Percentiles rank a stretch among this genome's conserved stretches.
These are phyloP conservation scores for Anguilla japonica DNA, from an alignment of 2,113 vertebrate genomes.

Conservation along the genomic window DNA sequence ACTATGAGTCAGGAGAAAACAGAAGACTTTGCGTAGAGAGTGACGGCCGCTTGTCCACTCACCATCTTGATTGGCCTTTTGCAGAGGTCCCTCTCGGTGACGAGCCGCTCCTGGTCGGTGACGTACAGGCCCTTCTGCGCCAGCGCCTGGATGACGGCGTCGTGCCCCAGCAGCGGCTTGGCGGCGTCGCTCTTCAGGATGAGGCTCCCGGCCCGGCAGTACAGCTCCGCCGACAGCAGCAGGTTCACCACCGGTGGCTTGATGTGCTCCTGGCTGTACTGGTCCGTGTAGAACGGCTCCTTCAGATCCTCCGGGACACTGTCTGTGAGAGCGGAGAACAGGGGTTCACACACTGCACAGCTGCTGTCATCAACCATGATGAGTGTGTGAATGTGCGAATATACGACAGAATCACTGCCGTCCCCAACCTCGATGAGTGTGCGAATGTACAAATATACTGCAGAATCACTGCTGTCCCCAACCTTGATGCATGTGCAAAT, in stretches of 20 bases:
- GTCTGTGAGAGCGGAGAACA: constrained; percentile 66
- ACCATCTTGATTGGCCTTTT: constrained; percentile 95
- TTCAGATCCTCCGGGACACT: constrained; percentile 86
- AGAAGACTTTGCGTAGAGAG: neutral
- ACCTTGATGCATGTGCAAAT: too few relatives aligned
- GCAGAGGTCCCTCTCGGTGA: constrained; percentile 92
- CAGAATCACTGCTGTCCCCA: too few relatives aligned
- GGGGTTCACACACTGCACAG: neutral
- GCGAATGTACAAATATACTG: too few relatives aligned
- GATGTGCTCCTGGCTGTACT: constrained; percentile 96
- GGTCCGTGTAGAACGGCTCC: constrained; percentile 93
- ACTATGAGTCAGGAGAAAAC: neutral
- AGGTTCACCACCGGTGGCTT: constrained; percentile 91
- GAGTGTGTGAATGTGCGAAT: too few relatives aligned
- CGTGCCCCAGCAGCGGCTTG: constrained; percentile 92
- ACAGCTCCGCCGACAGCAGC: constrained; percentile 93
- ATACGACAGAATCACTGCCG: too few relatives aligned
- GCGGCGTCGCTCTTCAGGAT: constrained; percentile 96
- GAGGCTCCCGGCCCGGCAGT: constrained; percentile 94
- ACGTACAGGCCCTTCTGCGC: constrained; percentile 97
- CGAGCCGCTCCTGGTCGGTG: constrained; percentile 91
- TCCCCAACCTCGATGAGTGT: too few relatives aligned
- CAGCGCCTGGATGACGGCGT: constrained; percentile 95
- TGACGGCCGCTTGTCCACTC: constrained; percentile 52
- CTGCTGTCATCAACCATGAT: neutral